phyloP scores from a whole-genome alignment of 2,888 invertebrate species.

The Gasteruption jaculator region DNA sequence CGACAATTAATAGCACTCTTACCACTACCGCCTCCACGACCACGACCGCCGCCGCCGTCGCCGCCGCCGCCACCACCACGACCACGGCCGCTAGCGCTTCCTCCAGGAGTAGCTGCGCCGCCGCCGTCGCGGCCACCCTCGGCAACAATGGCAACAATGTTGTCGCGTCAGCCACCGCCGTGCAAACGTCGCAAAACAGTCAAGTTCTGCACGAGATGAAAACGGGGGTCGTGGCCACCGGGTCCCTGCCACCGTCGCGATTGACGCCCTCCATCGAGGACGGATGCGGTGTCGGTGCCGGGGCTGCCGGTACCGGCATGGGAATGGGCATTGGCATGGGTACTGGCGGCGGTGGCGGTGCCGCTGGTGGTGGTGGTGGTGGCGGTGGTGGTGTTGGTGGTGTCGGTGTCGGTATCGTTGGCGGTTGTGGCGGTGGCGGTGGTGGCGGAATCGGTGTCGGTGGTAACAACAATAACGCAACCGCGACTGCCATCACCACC shows the following conservation, averaged over 20 bases:
- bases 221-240: not conserved
- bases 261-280: conserved; percentile 16
- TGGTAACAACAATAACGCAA: conserved; percentile 10
- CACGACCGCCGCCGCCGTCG: conserved; percentile 16
- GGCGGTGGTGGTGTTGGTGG: conserved; percentile 10
- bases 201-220: not conserved
- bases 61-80: conserved; percentile 15
- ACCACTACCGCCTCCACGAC: conserved; percentile 11
- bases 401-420: conserved; percentile 15
- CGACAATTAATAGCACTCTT: conserved; percentile 9
- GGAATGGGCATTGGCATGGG: no score
- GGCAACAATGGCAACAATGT: not conserved
- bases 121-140: not conserved
- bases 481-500: conserved; percentile 11
- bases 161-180: no score
- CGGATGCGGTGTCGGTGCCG: conserved; percentile 15
- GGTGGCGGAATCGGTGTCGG: conserved; percentile 16
- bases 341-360: no score
- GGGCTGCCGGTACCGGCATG: no score
- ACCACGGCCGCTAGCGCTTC: no score
- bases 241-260: not conserved
- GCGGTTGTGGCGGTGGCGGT: conserved; percentile 12
- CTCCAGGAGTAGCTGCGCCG: not conserved
- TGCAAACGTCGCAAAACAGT: no score
- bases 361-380: conserved; percentile 15